Percentiles rank a stretch among this genome's conserved stretches.
Evolutionary conservation across 1,140 invertebrate species (phyloP).

Genomic region (Zaprionus africanus): DNA sequence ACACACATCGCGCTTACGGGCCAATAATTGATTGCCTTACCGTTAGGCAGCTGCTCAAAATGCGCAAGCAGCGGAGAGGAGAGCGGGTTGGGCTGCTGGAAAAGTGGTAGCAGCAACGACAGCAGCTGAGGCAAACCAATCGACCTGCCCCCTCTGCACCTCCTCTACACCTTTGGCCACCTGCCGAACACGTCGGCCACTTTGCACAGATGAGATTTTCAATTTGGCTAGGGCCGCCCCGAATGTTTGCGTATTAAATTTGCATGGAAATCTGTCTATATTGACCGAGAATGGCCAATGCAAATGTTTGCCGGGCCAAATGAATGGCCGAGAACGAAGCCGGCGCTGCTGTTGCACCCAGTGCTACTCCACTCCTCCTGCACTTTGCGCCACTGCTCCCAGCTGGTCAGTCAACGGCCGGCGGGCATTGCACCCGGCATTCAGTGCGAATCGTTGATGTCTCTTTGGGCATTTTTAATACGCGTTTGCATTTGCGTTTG

Average conservation of each 20-base stretch:
- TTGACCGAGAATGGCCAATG: slow-evolving; percentile 83
- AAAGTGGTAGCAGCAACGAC: slow-evolving; percentile 37
- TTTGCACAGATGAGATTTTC: slow-evolving; percentile 83
- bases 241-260: slow-evolving; percentile 84
- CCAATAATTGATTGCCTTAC: slow-evolving; percentile 82
- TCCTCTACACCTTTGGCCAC: not conserved
- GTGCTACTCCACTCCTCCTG: not conserved
- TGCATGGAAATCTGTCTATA: slow-evolving; percentile 84
- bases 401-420: slow-evolving; percentile 50
- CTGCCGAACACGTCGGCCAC: slow-evolving; percentile 43
- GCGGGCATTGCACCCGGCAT: slow-evolving; percentile 56
- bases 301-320: slow-evolving; percentile 80
- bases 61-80: slow-evolving; percentile 36
- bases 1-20: slow-evolving; percentile 39
- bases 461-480: slow-evolving; percentile 82
- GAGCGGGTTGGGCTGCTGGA: not conserved
- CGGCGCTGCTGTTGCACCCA: slow-evolving; percentile 4
- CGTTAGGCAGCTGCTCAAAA: slow-evolving; percentile 64
- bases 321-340: slow-evolving; percentile 65
- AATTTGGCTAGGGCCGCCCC: slow-evolving; percentile 77
- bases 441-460: slow-evolving; percentile 42
- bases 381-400: not conserved
- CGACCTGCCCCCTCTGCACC: not conserved
- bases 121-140: slow-evolving; percentile 45
- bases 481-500: slow-evolving; percentile 75